Evolutionary conservation across 2,113 vertebrate species (phyloP).

Genomic region (Xenotilapia caudafasciata): DNA sequence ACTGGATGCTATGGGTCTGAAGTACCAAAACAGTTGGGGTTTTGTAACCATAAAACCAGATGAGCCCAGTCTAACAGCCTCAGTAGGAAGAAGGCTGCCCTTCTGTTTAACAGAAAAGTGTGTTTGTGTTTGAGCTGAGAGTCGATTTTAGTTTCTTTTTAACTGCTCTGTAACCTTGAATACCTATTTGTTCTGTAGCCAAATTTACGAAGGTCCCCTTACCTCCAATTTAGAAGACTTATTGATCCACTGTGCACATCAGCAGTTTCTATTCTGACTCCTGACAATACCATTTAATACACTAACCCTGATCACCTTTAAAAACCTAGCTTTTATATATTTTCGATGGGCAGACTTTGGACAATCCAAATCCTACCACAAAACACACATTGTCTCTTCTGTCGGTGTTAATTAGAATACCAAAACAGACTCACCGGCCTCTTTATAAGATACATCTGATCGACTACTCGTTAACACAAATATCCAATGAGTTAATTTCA

Average conservation of each 20-base stretch:
- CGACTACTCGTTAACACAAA: not conserved
- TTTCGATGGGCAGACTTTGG: not conserved
- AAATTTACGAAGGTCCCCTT: not conserved
- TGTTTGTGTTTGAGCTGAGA: not conserved
- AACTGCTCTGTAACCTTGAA: not conserved
- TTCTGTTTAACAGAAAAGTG: not conserved
- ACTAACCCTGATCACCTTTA: not conserved
- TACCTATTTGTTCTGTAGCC: not conserved
- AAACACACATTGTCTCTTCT: not conserved
- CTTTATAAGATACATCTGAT: not conserved
- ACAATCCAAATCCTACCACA: not conserved
- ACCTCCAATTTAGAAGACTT: not conserved
- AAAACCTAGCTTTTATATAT: not conserved
- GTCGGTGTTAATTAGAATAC: not conserved
- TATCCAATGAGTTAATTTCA: not conserved
- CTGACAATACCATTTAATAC: not conserved
- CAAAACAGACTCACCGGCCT: not conserved
- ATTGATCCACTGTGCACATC: not conserved
- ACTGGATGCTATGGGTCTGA: not conserved
- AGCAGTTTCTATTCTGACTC: not conserved
- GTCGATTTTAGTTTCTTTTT: not conserved
- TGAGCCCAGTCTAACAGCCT: not conserved
- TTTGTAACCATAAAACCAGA: not conserved
- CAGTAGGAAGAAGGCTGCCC: not conserved
- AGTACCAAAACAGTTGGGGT: not conserved